phyloP scores from a whole-genome alignment of 2,888 invertebrate species.

The Pristionchus arcanus region DNA sequence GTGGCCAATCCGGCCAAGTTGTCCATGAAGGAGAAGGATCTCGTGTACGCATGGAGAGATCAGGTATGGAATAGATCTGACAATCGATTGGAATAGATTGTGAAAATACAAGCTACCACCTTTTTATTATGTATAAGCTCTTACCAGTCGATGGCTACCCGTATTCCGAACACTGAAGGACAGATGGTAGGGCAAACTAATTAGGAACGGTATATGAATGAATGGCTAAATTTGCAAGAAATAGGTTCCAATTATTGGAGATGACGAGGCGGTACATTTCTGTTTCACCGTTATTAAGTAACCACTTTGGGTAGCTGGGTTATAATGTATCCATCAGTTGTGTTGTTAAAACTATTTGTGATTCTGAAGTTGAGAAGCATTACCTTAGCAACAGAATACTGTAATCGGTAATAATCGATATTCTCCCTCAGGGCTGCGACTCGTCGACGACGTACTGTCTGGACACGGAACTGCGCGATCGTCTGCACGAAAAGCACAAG shows the following conservation, averaged over 20 bases:
- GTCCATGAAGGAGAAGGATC: slow-evolving; percentile 50
- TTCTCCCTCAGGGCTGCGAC: slow-evolving; percentile 11
- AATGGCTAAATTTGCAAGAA: background rate
- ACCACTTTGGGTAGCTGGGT: background rate
- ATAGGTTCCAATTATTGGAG: background rate
- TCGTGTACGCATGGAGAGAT: slow-evolving; percentile 44
- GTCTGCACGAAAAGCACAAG: slow-evolving; percentile 48
- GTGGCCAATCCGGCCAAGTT: slow-evolving; percentile 6
- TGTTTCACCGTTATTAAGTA: background rate
- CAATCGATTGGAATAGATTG: background rate
- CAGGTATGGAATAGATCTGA: slow-evolving; percentile 14
- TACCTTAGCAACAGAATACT: too few relatives aligned
- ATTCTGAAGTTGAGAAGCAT: background rate
- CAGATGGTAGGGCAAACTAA: too few relatives aligned
- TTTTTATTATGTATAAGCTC: too few relatives aligned
- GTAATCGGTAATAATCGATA: background rate
- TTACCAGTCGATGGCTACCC: too few relatives aligned
- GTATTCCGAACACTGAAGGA: too few relatives aligned
- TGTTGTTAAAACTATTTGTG: background rate
- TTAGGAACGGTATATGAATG: background rate
- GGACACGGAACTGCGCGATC: slow-evolving; percentile 53
- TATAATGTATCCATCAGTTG: background rate
- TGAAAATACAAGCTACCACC: too few relatives aligned
- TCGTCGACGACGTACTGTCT: slow-evolving; percentile 29
- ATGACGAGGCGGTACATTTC: background rate